Evolutionary conservation across 2,113 vertebrate genomes (phyloP).

Genomic region (Ameiurus melas): DNA sequence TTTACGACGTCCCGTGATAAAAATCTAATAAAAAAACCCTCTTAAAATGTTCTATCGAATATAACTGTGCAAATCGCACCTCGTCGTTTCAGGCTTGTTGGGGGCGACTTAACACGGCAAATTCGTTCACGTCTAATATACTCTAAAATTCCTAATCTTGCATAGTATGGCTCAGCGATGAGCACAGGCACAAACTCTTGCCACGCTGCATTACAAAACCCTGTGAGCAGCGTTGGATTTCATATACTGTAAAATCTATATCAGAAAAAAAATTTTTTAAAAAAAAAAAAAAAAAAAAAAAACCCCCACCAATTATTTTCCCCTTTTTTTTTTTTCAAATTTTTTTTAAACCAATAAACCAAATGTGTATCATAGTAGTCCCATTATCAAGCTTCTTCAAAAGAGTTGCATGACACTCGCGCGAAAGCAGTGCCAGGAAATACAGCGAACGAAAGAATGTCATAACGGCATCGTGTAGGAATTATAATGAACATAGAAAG

Average conservation of each 20-base stretch:
- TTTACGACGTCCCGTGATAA: background rate
- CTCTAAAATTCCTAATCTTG: background rate
- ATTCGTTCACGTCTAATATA: background rate
- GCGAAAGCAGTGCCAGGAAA: background rate
- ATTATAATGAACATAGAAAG: background rate
- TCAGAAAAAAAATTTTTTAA: background rate
- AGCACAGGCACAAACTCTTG: constrained; percentile 2
- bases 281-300: too few species aligned
- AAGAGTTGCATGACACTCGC: background rate
- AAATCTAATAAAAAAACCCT: background rate
- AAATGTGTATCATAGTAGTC: background rate
- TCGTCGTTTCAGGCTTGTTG: background rate
- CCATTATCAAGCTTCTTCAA: background rate
- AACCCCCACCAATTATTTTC: too few species aligned
- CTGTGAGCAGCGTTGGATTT: too few species aligned
- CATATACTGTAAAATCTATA: background rate
- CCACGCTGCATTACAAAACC: background rate
- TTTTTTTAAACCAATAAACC: background rate
- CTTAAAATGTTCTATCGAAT: background rate
- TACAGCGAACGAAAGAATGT: background rate
- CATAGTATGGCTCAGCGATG: constrained; percentile 19
- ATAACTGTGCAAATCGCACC: background rate
- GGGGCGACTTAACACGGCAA: background rate
- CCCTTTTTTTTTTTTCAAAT: too few species aligned
- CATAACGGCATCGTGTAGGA: background rate